Conservation (phyloP, 2,888 invertebrate species). For the Ommatoiulus sabulosus region DNA sequence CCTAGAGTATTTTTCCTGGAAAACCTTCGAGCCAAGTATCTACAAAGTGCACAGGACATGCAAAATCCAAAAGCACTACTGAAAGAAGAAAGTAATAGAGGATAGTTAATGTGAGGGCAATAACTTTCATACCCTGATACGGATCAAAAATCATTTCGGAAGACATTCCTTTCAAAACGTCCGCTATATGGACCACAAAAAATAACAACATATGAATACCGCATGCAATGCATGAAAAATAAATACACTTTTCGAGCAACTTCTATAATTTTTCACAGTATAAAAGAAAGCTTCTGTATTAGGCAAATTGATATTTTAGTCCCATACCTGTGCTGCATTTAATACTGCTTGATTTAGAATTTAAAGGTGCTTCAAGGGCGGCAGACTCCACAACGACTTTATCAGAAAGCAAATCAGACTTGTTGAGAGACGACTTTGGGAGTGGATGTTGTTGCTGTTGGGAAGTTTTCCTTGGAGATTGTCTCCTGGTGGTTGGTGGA, state of each 20-base stretch:
- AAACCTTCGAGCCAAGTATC: not conserved
- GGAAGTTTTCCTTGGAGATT: slow-evolving; percentile 59
- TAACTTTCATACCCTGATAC: slow-evolving; percentile 58
- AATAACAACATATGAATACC: slow-evolving; percentile 3
- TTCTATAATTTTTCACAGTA: not conserved
- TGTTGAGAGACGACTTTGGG: not conserved
- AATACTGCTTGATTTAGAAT: slow-evolving; percentile 11
- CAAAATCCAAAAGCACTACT: slow-evolving; percentile 23
- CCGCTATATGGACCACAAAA: slow-evolving; percentile 11
- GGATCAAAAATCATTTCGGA: slow-evolving; percentile 61
- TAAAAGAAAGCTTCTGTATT: not conserved
- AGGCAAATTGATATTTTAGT: not conserved
- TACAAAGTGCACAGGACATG: not conserved
- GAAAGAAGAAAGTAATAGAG: slow-evolving; percentile 11
- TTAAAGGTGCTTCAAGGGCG: not conserved
- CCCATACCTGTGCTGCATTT: not conserved
- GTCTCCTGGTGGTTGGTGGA: slow-evolving; percentile 54
- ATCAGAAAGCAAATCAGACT: slow-evolving; percentile 21
- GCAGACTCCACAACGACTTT: not conserved
- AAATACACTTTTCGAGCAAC: not conserved
- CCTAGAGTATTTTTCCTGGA: not conserved
- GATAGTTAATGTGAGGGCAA: slow-evolving; percentile 14
- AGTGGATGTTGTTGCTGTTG: slow-evolving; percentile 55
- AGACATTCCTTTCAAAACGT: slow-evolving; percentile 60
- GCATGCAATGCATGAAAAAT: not conserved